Percentiles rank a stretch among this genome's conserved stretches.
phyloP scores from a whole-genome alignment of 2,888 invertebrate genomes.

The Sthenelais limicola region DNA sequence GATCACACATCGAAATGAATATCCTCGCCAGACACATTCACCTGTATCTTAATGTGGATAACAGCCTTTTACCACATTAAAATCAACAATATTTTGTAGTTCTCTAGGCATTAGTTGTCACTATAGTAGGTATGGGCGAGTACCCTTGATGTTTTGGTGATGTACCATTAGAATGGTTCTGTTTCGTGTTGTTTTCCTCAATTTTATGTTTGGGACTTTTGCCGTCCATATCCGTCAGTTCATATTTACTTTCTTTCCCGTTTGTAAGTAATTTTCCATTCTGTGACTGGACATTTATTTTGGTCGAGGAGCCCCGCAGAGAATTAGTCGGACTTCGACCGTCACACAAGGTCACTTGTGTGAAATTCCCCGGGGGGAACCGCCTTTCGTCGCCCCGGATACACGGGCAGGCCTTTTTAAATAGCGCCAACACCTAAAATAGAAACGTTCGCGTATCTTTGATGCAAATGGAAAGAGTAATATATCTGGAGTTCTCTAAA shows the following conservation, averaged over 20 bases:
- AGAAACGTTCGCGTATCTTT: too few relatives aligned
- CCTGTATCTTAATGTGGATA: too few relatives aligned
- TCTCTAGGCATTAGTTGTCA: neutral
- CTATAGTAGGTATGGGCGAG: conserved; percentile 20
- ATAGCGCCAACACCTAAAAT: conserved; percentile 21
- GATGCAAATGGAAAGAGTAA: too few relatives aligned
- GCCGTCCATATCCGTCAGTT: neutral
- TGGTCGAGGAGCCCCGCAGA: neutral
- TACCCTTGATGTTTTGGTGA: conserved; percentile 3
- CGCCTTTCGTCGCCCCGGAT: too few relatives aligned
- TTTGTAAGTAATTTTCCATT: conserved; percentile 8
- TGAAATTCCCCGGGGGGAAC: conserved; percentile 8
- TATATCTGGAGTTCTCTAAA: too few relatives aligned
- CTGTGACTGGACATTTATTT: neutral
- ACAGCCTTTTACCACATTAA: too few relatives aligned
- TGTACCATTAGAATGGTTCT: neutral
- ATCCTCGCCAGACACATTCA: too few relatives aligned
- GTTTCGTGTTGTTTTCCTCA: neutral
- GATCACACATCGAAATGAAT: too few relatives aligned
- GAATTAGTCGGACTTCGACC: conserved; percentile 1
- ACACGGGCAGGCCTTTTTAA: conserved; percentile 22
- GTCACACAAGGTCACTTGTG: conserved; percentile 25
- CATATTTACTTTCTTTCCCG: conserved; percentile 7
- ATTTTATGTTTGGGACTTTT: neutral
- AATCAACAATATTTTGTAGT: neutral